Conservation (phyloP, 1,140 invertebrate species). For the Caerostris darwini region DNA sequence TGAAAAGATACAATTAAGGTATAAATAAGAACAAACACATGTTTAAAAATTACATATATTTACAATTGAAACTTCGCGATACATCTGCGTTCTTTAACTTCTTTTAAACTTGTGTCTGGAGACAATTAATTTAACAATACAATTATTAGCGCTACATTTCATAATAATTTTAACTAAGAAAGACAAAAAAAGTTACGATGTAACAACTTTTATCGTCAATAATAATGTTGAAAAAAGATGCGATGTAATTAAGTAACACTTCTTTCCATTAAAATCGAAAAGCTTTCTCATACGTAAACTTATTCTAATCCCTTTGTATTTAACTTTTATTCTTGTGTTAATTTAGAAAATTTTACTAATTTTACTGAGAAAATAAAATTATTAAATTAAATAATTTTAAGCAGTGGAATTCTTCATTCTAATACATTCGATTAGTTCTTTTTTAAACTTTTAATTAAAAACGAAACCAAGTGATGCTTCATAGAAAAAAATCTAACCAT, state of each 20-base stretch:
- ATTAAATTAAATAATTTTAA: constrained; percentile 3
- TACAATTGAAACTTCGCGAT: no score
- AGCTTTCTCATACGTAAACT: neutral
- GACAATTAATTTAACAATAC: no score
- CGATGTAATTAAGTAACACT: neutral
- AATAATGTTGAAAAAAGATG: neutral
- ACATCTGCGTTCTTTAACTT: no score
- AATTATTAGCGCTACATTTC: no score
- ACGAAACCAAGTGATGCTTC: neutral
- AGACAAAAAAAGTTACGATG: no score
- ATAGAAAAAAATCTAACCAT: neutral
- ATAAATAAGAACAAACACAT: no score
- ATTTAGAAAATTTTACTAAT: neutral
- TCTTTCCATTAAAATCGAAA: neutral
- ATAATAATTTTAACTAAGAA: no score
- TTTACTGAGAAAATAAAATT: neutral
- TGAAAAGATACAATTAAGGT: no score
- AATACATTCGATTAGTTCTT: neutral
- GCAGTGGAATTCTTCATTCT: neutral
- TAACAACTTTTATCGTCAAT: neutral
- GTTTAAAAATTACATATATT: no score
- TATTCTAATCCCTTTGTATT: neutral
- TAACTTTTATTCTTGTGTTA: neutral
- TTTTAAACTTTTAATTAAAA: constrained; percentile 33
- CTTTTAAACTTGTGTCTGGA: no score